Percentiles rank a stretch among this genome's conserved stretches.
These are phyloP conservation scores for Halcyon badia DNA, from an alignment of 2,797 vertebrate genomes.

Conservation along the genomic window DNA sequence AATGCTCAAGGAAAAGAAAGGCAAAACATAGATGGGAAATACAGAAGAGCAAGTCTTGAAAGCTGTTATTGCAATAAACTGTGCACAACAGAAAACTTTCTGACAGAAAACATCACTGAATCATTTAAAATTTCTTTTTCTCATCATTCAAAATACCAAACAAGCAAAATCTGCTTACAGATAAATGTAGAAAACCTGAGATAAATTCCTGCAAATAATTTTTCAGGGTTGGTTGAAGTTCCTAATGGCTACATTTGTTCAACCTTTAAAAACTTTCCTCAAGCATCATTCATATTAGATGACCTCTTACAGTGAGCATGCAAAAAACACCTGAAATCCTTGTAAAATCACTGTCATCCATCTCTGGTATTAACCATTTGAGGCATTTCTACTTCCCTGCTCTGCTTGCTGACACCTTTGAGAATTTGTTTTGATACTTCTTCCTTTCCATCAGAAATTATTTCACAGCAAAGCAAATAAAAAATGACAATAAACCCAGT, in stretches of 20 bases:
- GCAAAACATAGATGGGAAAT: background rate
- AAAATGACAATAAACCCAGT: background rate
- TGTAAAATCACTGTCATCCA: background rate
- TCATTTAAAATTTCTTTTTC: background rate
- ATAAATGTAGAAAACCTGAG: background rate
- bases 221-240: background rate
- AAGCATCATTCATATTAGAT: background rate
- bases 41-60: background rate
- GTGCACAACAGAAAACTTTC: background rate
- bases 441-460: background rate
- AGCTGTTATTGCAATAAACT: background rate
- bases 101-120: background rate
- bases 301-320: background rate
- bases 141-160: background rate
- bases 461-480: constrained; percentile 4
- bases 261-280: background rate
- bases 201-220: background rate
- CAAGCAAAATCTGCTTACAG: background rate
- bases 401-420: background rate
- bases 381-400: background rate
- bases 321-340: background rate
- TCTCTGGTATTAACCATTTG: background rate
- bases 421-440: background rate
- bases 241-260: background rate
- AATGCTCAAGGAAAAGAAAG: background rate